Percentiles rank a stretch among this genome's conserved stretches.
Evolutionary conservation across 2,113 vertebrate species (phyloP).

Genomic region (Clupea harengus): DNA sequence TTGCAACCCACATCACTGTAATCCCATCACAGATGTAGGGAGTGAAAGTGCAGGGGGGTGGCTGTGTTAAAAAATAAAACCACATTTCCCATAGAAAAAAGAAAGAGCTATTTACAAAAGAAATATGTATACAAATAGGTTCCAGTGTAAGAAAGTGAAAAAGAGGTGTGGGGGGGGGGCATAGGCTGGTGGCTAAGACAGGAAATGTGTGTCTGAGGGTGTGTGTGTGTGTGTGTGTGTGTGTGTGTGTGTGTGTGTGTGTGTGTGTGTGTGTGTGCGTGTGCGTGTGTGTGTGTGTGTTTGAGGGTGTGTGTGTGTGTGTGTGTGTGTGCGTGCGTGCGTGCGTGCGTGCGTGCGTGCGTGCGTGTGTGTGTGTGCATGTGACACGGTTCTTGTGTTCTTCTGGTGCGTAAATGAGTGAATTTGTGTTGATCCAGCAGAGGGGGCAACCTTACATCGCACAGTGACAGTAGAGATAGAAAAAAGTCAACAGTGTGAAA

Average conservation of each 20-base stretch:
- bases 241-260: background rate
- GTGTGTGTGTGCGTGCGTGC: background rate
- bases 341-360: slow-evolving; percentile 18
- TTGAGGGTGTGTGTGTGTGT: background rate
- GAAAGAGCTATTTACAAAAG: background rate
- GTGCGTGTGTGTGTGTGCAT: slow-evolving; percentile 13
- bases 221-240: background rate
- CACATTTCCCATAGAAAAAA: slow-evolving; percentile 63
- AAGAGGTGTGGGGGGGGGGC: background rate
- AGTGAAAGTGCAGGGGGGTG: slow-evolving; percentile 42
- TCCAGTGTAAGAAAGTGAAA: background rate
- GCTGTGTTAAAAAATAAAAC: slow-evolving; percentile 54
- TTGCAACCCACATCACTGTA: background rate
- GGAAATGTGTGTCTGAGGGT: background rate
- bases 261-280: background rate
- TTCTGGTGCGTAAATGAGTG: background rate
- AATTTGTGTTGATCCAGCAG: slow-evolving; percentile 18
- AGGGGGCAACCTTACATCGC: slow-evolving; percentile 11
- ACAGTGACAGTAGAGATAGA: slow-evolving; percentile 15
- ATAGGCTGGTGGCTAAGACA: background rate
- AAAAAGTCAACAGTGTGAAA: background rate
- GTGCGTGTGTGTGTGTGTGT: slow-evolving; percentile 10
- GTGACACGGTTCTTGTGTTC: background rate
- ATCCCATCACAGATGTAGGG: slow-evolving; percentile 21
- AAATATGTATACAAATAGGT: slow-evolving; percentile 17